Base-by-base conservation (phyloP, 2,888 invertebrate genomes). In the Drosophila leonis region DNA sequence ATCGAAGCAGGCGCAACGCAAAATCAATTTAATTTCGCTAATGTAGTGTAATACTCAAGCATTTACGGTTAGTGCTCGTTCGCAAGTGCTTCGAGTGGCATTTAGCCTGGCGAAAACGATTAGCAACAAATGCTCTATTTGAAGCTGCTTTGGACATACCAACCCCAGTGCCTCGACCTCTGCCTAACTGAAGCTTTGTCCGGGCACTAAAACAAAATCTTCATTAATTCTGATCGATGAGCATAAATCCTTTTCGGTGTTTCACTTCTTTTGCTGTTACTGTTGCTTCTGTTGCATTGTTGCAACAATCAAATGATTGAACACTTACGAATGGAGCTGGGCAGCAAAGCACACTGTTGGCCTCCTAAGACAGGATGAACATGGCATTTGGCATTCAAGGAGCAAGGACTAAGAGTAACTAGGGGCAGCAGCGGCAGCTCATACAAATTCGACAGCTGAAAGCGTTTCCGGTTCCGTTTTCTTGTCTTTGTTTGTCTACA, bases 171-270 rank as follows among this genome's bases (percentile, higher is more conserved):
- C 12, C 35, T 18, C 52, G 24, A 35, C 60, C 37, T 4, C 13
- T 12, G 39, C n/a, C 29, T 27, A 18, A 18, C n/a, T 20, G 65
- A 61, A 68, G 80, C 76, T 77, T 72, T 77, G 62, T 69, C 64
- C 27, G 65, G 41, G 29, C 48, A 64, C 67, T 77, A 74, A 88
- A 81, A 87, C 82, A 88, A 90, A 91, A 90, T 92, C 90, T 92
- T 93, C 92, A 93, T 93, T 93, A 93, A 93, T 93, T 91, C 93
- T 93, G 93, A 93, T 93, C 93, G 93, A 93, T 93, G 93, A 91
- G 90, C 92, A 92, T 91, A 92, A 92, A 92, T 92, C 92, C 91
- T 88, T 88, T 90, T 87, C 82, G 78, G 76, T 82, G 74, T 77
- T 77, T 79, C 72, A 62, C 55, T 67, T 78, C 62, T 69, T 73